Conservation (phyloP, 2,113 vertebrate genomes). For the Indicator indicator region DNA sequence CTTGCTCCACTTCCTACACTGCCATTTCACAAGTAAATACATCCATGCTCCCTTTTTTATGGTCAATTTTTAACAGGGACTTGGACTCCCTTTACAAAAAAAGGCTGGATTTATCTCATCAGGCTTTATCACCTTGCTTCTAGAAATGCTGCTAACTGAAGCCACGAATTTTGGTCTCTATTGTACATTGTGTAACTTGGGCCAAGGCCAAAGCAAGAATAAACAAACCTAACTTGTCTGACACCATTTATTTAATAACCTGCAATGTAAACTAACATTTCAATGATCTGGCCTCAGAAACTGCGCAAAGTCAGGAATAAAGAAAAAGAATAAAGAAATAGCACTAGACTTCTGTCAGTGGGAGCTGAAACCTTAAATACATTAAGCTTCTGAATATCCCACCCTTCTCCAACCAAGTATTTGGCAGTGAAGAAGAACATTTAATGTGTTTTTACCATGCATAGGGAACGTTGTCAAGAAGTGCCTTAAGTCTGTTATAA, state of each 20-base stretch:
- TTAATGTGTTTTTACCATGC: neutral
- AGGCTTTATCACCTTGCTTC: neutral
- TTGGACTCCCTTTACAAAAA: neutral
- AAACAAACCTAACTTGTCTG: neutral
- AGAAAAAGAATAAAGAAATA: too few species aligned
- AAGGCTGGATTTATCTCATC: neutral
- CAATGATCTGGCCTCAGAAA: neutral
- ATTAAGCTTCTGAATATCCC: neutral
- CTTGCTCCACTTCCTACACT: neutral
- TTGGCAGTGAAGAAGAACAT: neutral
- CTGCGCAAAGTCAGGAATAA: neutral
- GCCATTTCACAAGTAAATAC: neutral
- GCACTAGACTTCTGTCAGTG: neutral
- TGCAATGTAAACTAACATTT: neutral
- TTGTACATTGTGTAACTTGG: neutral
- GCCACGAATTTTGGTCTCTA: neutral
- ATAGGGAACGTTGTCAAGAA: neutral
- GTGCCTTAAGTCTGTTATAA: neutral
- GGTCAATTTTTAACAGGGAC: neutral
- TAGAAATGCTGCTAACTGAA: neutral
- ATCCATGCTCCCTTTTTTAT: neutral
- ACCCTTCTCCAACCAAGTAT: neutral
- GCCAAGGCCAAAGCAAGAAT: neutral
- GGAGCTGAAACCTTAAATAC: neutral
- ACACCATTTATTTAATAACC: neutral